Conservation (phyloP, 1,140 invertebrate genomes). For the Atta texana region DNA sequence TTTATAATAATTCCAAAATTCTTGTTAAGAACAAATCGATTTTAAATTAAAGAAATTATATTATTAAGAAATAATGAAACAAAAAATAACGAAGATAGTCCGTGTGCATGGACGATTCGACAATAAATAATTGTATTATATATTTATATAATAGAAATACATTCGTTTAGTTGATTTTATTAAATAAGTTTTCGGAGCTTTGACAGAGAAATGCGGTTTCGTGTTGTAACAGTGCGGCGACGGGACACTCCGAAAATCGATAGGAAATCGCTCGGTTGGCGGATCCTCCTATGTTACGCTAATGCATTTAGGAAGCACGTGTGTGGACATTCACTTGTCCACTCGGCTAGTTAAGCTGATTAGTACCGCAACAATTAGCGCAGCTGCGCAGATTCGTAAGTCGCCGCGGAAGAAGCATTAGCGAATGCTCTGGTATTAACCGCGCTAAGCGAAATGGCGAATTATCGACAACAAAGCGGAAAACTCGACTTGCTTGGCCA, state of each 20-base stretch:
- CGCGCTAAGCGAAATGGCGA: slow-evolving; percentile 47
- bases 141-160: background rate
- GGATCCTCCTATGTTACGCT: slow-evolving; percentile 40
- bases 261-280: slow-evolving; percentile 46
- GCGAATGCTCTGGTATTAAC: slow-evolving; percentile 39
- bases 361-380: slow-evolving; percentile 59
- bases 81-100: background rate
- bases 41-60: background rate
- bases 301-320: slow-evolving; percentile 58
- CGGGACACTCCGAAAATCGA: slow-evolving; percentile 33
- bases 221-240: background rate
- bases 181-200: background rate
- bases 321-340: slow-evolving; percentile 41
- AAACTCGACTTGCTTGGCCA: slow-evolving; percentile 39
- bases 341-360: slow-evolving; percentile 62
- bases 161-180: background rate
- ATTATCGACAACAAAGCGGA: slow-evolving; percentile 57
- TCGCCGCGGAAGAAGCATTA: slow-evolving; percentile 54
- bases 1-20: background rate
- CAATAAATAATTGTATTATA: background rate
- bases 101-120: background rate
- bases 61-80: background rate
- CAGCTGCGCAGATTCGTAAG: slow-evolving; percentile 60
- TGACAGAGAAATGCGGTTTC: background rate
- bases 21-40: background rate